Evolutionary conservation across 92 coral and sea anemone species (phyloP).

Genomic region (Virgularia gustaviana): DNA sequence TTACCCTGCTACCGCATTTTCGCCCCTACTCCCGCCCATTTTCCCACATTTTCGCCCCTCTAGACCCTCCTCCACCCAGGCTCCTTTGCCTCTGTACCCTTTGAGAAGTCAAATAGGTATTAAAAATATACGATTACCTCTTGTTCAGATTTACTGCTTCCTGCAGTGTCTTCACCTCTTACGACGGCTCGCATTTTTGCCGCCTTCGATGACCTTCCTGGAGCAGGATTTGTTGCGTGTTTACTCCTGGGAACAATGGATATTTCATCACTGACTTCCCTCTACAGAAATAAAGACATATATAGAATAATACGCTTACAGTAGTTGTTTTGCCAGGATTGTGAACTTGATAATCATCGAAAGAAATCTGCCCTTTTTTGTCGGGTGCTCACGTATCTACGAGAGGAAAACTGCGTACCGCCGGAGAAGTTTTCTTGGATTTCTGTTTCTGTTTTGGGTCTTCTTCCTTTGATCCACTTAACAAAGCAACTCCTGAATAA

Average conservation of each 20-base stretch:
- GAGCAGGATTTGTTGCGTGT: conserved; percentile 37
- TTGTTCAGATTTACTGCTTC: conserved; percentile 60
- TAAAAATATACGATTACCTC: conserved; percentile 46
- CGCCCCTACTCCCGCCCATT: too few species aligned
- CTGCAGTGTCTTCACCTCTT: conserved; percentile 86
- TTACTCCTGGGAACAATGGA: conserved; percentile 69
- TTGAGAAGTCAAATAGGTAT: neutral
- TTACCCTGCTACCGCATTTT: too few species aligned
- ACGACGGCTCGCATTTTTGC: conserved; percentile 98
- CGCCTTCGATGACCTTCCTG: conserved; percentile 84
- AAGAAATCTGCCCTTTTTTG: too few species aligned
- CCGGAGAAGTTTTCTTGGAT: conserved; percentile 56
- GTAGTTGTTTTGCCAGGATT: too few species aligned
- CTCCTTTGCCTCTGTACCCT: too few species aligned
- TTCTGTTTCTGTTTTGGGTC: conserved; percentile 52
- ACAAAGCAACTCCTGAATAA: conserved; percentile 96
- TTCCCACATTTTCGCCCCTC: too few species aligned
- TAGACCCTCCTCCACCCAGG: too few species aligned
- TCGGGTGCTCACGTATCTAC: neutral
- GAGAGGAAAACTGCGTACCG: neutral
- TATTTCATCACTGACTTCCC: conserved; percentile 59
- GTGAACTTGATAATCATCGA: too few species aligned
- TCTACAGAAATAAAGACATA: too few species aligned
- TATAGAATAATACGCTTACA: too few species aligned
- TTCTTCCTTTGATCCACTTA: conserved; percentile 82